These are phyloP conservation scores for Drosophila orosa DNA, from an alignment of 1,140 invertebrate species.

Conservation along the genomic window DNA sequence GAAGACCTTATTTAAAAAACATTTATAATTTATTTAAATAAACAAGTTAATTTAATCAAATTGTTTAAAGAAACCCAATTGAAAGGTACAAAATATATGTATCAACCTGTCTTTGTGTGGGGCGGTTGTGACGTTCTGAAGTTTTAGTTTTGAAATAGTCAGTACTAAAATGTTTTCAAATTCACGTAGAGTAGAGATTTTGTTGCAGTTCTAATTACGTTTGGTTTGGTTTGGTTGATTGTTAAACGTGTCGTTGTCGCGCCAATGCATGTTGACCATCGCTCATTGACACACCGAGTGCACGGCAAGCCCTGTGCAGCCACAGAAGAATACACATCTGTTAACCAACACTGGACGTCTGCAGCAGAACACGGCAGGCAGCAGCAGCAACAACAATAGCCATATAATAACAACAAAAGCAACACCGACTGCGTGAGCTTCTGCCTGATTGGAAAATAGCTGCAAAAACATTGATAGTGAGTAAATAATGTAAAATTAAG, in stretches of 20 bases:
- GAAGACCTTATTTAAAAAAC: no score
- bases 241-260: constrained; percentile 55
- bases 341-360: constrained; percentile 66
- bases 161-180: constrained; percentile 81
- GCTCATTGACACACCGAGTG: constrained; percentile 63
- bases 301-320: constrained; percentile 56
- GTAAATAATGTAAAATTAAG: background rate
- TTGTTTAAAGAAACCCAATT: background rate
- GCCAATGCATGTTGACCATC: constrained; percentile 65
- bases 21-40: no score
- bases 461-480: background rate
- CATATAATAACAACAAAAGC: constrained; percentile 9
- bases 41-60: background rate
- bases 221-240: constrained; percentile 68
- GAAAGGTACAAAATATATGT: background rate
- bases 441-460: background rate
- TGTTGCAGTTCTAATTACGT: constrained; percentile 78
- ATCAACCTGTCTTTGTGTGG: constrained; percentile 16
- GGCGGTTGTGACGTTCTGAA: constrained; percentile 13
- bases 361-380: constrained; percentile 40
- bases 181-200: constrained; percentile 77
- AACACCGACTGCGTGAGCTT: background rate
- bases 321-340: constrained; percentile 42
- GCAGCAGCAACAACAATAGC: constrained; percentile 24
- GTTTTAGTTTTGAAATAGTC: constrained; percentile 32